phyloP scores from a whole-genome alignment of 2,113 vertebrate species.

The Leptobrachium ailaonicum region DNA sequence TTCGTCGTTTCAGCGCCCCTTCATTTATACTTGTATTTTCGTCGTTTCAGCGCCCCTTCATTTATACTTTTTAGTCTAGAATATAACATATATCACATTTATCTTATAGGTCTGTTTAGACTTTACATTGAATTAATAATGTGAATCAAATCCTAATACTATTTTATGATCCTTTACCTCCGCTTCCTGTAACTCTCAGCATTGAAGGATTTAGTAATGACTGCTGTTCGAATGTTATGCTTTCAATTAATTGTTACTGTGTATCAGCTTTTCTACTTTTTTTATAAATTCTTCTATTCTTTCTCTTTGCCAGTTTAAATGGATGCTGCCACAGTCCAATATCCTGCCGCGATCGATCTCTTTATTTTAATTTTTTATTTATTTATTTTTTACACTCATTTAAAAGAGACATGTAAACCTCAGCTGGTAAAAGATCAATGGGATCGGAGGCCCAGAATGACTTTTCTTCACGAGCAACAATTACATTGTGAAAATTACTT shows the following conservation, averaged over 20 bases:
- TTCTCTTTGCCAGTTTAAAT: slow-evolving; percentile 11
- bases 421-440: slow-evolving; percentile 10
- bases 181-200: background rate
- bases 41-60: no score
- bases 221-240: background rate
- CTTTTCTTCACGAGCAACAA: background rate
- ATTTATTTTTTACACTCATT: background rate
- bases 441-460: background rate
- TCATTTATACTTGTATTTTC: no score
- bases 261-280: slow-evolving; percentile 25
- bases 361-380: background rate
- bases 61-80: no score
- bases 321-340: slow-evolving; percentile 15
- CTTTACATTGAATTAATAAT: no score
- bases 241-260: slow-evolving; percentile 29
- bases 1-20: no score
- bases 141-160: background rate
- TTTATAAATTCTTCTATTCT: background rate
- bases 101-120: no score
- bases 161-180: slow-evolving; percentile 18
- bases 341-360: slow-evolving; percentile 19
- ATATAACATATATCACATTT: no score
- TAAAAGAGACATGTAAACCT: slow-evolving; percentile 17
- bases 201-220: background rate
- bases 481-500: slow-evolving; percentile 7